Conservation (phyloP, 2,888 invertebrate genomes). For the Eupithecia subfuscata region DNA sequence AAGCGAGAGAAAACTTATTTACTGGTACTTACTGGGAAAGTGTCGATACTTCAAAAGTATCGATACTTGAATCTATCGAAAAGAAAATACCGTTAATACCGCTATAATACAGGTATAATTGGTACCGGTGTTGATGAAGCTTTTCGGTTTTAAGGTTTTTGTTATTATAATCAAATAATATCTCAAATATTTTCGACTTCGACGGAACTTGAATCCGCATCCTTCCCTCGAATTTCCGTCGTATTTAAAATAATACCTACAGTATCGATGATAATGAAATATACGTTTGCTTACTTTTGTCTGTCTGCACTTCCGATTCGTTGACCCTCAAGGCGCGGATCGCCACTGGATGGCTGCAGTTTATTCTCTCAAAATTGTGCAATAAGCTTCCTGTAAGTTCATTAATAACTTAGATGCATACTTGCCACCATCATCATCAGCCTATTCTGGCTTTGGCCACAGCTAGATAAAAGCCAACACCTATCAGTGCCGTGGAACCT, state of each 20-base stretch:
- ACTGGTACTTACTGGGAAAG: too few species aligned
- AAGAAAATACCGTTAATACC: too few species aligned
- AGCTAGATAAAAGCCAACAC: background rate
- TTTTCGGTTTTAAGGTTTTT: too few species aligned
- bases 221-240: too few species aligned
- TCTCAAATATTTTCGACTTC: too few species aligned
- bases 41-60: too few species aligned
- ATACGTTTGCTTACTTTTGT: background rate
- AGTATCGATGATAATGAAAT: background rate
- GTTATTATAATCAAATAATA: too few species aligned
- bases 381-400: background rate
- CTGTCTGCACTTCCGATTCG: constrained; percentile 7
- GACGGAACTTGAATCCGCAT: too few species aligned
- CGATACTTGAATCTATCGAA: too few species aligned
- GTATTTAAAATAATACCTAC: background rate
- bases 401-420: background rate
- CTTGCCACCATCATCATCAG: background rate
- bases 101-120: too few species aligned
- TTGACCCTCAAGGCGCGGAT: background rate
- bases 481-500: background rate
- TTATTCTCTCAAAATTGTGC: background rate
- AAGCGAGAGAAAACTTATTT: too few species aligned
- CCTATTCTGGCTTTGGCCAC: background rate
- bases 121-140: too few species aligned
- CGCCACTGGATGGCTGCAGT: background rate